These are phyloP conservation scores for Nephotettix cincticeps DNA, from an alignment of 1,140 invertebrate genomes.

Conservation along the genomic window DNA sequence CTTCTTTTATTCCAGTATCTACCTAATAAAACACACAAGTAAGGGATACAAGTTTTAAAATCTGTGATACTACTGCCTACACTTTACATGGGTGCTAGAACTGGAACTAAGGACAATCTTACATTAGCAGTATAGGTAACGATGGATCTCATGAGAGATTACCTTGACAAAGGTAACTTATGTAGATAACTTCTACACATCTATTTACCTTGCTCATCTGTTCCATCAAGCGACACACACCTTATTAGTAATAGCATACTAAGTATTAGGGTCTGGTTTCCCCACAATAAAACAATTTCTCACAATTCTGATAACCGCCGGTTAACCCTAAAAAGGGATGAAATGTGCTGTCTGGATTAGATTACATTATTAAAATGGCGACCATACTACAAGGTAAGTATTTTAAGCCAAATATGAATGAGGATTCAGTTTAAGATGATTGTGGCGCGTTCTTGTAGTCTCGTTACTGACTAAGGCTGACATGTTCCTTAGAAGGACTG, in stretches of 20 bases:
- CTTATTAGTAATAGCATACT: slow-evolving; percentile 28
- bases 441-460: too few relatives aligned
- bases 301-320: too few relatives aligned
- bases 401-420: too few relatives aligned
- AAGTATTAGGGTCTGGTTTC: slow-evolving; percentile 29
- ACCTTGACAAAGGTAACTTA: slow-evolving; percentile 38
- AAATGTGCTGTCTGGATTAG: slow-evolving; percentile 18
- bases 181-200: slow-evolving; percentile 42
- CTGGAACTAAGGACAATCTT: slow-evolving; percentile 12
- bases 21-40: slow-evolving; percentile 42
- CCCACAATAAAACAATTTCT: slow-evolving; percentile 21
- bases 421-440: too few relatives aligned
- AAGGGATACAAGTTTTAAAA: slow-evolving; percentile 46
- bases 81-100: slow-evolving; percentile 39
- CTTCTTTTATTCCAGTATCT: too few relatives aligned
- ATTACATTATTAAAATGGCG: too few relatives aligned
- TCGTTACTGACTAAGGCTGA: too few relatives aligned
- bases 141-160: slow-evolving; percentile 32
- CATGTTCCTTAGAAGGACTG: too few relatives aligned
- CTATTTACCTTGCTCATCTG: slow-evolving; percentile 33
- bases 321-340: slow-evolving; percentile 6
- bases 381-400: too few relatives aligned
- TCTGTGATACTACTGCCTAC: slow-evolving; percentile 42
- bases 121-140: slow-evolving; percentile 22
- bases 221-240: slow-evolving; percentile 30